These are phyloP conservation scores for Cacatua alba DNA, from an alignment of 2,113 vertebrate genomes.

Conservation along the genomic window DNA sequence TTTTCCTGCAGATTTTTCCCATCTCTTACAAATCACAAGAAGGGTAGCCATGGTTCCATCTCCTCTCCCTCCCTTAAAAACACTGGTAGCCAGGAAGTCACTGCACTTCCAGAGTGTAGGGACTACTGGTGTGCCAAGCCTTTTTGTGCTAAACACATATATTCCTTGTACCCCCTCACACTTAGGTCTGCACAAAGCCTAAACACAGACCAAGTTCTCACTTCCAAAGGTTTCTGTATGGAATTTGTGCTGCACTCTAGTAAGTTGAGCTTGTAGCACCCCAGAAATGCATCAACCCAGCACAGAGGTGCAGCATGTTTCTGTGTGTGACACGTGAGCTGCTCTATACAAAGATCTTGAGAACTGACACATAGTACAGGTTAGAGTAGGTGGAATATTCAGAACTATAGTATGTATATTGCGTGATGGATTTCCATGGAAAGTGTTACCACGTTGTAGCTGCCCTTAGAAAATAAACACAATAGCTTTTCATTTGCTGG, in stretches of 20 bases:
- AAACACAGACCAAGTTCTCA: not conserved
- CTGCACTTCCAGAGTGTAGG: not conserved
- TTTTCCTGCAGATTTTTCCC: not conserved
- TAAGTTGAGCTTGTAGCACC: not conserved
- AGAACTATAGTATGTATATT: not conserved
- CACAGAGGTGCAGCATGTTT: not conserved
- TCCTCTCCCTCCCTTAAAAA: not conserved
- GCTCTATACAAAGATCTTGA: not conserved
- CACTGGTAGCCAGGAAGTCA: not conserved
- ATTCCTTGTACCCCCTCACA: not conserved
- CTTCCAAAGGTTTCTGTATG: not conserved
- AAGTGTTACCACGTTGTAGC: not conserved
- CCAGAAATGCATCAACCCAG: not conserved
- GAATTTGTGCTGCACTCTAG: not conserved
- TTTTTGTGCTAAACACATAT: not conserved
- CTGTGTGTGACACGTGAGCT: not conserved
- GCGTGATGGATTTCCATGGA: not conserved
- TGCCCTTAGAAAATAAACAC: slow-evolving; percentile 8
- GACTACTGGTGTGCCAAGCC: not conserved
- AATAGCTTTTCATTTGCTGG: not conserved
- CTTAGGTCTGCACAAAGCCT: not conserved
- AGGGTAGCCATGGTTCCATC: not conserved
- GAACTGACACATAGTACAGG: not conserved
- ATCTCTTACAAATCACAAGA: not conserved
- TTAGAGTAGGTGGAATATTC: not conserved